These are phyloP conservation scores for Trichoplusia ni DNA, from an alignment of 1,140 invertebrate species.

Conservation along the genomic window DNA sequence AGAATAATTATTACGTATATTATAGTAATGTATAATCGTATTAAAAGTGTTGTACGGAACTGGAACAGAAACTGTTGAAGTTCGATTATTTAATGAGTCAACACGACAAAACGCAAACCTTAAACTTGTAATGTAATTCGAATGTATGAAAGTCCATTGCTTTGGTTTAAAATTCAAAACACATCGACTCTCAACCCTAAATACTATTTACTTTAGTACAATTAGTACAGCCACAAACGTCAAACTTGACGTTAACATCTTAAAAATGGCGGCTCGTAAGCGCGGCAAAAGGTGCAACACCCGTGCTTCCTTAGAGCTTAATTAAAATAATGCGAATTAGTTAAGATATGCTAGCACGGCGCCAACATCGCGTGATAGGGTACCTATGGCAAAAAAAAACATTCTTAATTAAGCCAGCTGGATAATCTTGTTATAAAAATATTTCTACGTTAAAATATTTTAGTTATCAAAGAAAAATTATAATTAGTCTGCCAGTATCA, in stretches of 20 bases:
- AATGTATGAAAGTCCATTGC: too few species aligned
- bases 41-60: too few species aligned
- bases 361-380: conserved; percentile 23
- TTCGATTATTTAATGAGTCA: too few species aligned
- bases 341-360: conserved; percentile 10
- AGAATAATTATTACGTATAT: too few species aligned
- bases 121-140: too few species aligned
- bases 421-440: conserved; percentile 1
- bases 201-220: too few species aligned
- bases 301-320: not conserved
- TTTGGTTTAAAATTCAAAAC: too few species aligned
- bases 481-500: conserved; percentile 9
- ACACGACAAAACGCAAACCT: too few species aligned
- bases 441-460: conserved; percentile 3
- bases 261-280: conserved; percentile 7
- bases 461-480: conserved; percentile 7
- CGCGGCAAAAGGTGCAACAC: not conserved
- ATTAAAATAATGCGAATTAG: not conserved
- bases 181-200: too few species aligned
- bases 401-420: conserved; percentile 22
- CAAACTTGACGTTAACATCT: conserved; percentile 3
- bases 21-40: too few species aligned
- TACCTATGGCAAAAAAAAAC: conserved; percentile 17
- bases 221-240: too few species aligned
- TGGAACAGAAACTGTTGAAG: too few species aligned